phyloP scores from a whole-genome alignment of 2,888 invertebrate species.

The Drosophila algonquin region DNA sequence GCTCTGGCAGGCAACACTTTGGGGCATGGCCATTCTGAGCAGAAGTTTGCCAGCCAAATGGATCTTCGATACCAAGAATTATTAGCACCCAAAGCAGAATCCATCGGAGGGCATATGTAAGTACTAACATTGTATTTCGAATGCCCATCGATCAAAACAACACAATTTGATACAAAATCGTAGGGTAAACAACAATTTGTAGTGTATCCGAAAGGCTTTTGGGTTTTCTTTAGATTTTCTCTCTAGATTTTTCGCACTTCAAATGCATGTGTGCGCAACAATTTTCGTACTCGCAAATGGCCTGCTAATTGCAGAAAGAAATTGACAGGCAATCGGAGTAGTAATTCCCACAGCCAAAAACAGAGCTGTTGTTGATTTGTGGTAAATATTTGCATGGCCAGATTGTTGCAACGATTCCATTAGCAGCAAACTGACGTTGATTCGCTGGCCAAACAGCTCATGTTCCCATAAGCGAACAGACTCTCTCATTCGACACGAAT shows the following conservation, averaged over 20 bases:
- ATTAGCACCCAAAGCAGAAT: no score
- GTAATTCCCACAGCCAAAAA: neutral
- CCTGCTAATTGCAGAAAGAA: conserved; percentile 58
- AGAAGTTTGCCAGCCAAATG: neutral
- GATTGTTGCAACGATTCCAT: no score
- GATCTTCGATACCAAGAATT: no score
- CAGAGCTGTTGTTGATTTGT: neutral
- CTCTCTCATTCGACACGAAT: no score
- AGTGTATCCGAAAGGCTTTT: neutral
- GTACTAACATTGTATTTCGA: neutral
- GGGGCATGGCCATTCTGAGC: neutral
- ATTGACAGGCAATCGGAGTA: neutral
- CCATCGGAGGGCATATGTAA: no score
- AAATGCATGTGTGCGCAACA: conserved; percentile 19
- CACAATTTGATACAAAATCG: no score
- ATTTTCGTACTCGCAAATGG: conserved; percentile 58
- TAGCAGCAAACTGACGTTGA: neutral
- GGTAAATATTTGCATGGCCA: no score
- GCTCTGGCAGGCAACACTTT: neutral
- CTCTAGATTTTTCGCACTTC: neutral
- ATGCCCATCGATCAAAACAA: no score
- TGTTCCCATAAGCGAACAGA: neutral
- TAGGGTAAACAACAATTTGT: no score
- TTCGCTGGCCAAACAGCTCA: no score
- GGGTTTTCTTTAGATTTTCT: neutral